These are phyloP conservation scores for Circaetus cinerascens DNA, from an alignment of 2,113 vertebrate genomes.

Conservation along the genomic window DNA sequence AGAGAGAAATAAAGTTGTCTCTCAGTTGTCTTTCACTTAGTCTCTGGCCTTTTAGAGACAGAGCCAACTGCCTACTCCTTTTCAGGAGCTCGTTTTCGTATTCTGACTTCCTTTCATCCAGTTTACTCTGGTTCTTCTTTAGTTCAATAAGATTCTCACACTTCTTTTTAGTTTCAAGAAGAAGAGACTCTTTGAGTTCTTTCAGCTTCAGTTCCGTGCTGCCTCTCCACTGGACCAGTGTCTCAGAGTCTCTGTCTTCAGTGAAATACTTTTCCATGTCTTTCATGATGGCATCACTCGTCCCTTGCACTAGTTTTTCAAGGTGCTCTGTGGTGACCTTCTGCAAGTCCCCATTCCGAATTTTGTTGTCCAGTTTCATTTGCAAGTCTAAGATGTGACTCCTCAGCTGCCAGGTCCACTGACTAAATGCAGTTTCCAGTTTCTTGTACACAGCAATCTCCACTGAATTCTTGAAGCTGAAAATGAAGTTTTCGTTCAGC, in stretches of 20 bases:
- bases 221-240: constrained; percentile 58
- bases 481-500: constrained; percentile 69
- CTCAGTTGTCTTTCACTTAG: constrained; percentile 18
- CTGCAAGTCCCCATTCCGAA: constrained; percentile 23
- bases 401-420: constrained; percentile 66
- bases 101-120: neutral
- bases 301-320: neutral
- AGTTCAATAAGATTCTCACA: neutral
- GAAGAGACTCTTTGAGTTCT: constrained; percentile 7
- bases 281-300: neutral
- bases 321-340: neutral
- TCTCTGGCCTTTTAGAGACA: neutral
- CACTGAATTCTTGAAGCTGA: constrained; percentile 69
- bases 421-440: constrained; percentile 33
- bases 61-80: constrained; percentile 30
- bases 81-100: constrained; percentile 34
- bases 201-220: constrained; percentile 4
- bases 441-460: constrained; percentile 60
- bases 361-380: constrained; percentile 32
- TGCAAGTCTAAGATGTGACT: constrained; percentile 51
- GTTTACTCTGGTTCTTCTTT: neutral
- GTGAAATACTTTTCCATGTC: constrained; percentile 52
- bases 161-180: constrained; percentile 19
- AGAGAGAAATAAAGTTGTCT: constrained; percentile 22
- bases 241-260: constrained; percentile 52